Evolutionary conservation across 2,888 invertebrate species (phyloP).

Genomic region (Pseudococcus viburni): DNA sequence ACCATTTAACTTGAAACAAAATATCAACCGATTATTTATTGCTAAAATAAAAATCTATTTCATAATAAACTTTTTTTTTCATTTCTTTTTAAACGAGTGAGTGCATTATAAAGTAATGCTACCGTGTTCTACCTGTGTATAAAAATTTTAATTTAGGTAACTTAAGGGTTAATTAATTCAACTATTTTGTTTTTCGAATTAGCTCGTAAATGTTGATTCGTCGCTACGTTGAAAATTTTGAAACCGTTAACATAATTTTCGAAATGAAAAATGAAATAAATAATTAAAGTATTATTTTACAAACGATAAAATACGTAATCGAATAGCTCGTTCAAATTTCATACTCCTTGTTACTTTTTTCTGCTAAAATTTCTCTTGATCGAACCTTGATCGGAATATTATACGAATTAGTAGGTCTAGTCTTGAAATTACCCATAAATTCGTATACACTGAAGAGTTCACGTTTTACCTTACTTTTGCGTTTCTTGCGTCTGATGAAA

Average conservation of each 20-base stretch:
- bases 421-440: neutral
- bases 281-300: neutral
- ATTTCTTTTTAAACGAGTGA: neutral
- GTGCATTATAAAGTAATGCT: slow-evolving; percentile 7
- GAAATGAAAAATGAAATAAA: neutral
- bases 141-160: slow-evolving; percentile 1
- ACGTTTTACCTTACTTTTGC: slow-evolving; percentile 61
- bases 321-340: slow-evolving; percentile 30
- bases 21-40: slow-evolving; percentile 40
- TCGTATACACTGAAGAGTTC: neutral
- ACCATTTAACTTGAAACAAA: slow-evolving; percentile 32
- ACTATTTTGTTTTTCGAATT: neutral
- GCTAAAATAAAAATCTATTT: slow-evolving; percentile 42
- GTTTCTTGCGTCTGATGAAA: slow-evolving; percentile 47
- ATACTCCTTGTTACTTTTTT: neutral
- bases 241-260: neutral
- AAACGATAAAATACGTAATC: neutral
- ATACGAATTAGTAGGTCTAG: neutral
- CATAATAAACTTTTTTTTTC: neutral
- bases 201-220: neutral
- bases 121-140: neutral
- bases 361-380: slow-evolving; percentile 22
- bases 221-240: neutral
- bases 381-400: slow-evolving; percentile 19
- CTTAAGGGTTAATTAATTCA: neutral